These are phyloP conservation scores for Sus cebifrons DNA, from an alignment of 2,797 vertebrate genomes.

Conservation along the genomic window DNA sequence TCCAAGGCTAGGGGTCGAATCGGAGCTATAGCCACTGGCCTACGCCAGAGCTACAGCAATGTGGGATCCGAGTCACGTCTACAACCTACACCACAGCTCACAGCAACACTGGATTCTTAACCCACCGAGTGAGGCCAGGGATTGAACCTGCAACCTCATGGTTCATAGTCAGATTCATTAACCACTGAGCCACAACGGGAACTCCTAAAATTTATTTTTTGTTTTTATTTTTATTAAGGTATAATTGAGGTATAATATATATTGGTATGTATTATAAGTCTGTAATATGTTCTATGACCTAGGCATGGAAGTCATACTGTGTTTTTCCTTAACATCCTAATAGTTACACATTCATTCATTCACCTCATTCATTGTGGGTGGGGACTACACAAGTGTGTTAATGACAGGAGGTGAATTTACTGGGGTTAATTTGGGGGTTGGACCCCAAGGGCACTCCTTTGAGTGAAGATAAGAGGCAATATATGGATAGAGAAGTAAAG, in stretches of 20 bases:
- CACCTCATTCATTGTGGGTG: not conserved
- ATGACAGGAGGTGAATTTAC: not conserved
- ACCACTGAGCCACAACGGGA: too few species aligned
- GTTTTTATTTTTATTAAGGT: not conserved
- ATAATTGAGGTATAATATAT: not conserved
- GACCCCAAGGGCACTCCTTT: not conserved
- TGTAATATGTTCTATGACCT: constrained; percentile 17
- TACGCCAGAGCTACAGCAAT: too few species aligned
- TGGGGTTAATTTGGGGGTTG: not conserved
- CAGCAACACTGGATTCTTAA: too few species aligned
- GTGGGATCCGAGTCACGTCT: too few species aligned
- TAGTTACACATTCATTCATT: not conserved
- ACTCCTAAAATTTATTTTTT: not conserved
- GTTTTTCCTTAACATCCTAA: constrained; percentile 18
- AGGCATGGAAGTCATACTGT: not conserved
- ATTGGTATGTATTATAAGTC: not conserved
- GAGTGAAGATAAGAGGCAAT: not conserved
- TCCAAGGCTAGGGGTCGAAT: too few species aligned
- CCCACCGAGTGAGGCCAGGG: too few species aligned
- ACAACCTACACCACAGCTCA: too few species aligned
- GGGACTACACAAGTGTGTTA: not conserved
- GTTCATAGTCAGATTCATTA: too few species aligned
- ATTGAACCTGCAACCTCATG: too few species aligned
- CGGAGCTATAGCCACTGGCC: too few species aligned
- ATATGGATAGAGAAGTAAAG: not conserved